These are phyloP conservation scores for Carposina sasakii DNA, from an alignment of 1,140 invertebrate species.

Conservation along the genomic window DNA sequence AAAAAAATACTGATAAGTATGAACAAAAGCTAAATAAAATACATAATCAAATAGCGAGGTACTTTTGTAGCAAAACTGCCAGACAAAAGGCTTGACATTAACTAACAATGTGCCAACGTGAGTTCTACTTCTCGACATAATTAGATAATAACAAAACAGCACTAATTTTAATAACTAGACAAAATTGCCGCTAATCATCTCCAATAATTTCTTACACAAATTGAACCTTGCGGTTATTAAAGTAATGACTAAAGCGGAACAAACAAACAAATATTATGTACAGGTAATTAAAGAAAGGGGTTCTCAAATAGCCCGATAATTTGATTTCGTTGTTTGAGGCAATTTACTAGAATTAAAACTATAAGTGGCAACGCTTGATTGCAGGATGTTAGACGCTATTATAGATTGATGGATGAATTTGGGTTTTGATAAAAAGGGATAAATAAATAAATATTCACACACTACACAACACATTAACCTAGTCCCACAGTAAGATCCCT, in stretches of 20 bases:
- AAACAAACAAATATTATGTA: conserved; percentile 66
- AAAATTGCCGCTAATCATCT: conserved; percentile 59
- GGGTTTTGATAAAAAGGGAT: no score
- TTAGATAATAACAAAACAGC: conserved; percentile 38
- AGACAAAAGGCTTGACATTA: no score
- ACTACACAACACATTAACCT: no score
- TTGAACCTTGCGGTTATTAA: conserved; percentile 54
- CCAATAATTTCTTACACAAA: conserved; percentile 43
- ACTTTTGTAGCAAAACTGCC: no score
- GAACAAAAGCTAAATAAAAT: no score
- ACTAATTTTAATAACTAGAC: conserved; percentile 42
- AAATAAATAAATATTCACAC: no score
- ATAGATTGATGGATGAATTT: no score
- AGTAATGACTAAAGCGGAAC: conserved; percentile 55
- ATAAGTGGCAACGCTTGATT: conserved; percentile 53
- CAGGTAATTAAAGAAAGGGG: conserved; percentile 69
- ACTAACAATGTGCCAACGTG: conserved; percentile 2
- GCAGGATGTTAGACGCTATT: conserved; percentile 31
- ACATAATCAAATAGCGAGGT: no score
- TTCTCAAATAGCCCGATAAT: conserved; percentile 66
- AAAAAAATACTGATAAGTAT: no score
- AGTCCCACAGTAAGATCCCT: no score
- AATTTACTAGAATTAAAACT: conserved; percentile 65
- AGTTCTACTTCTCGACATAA: conserved; percentile 8
- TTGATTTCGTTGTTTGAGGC: conserved; percentile 42